Evolutionary conservation across 2,888 invertebrate genomes (phyloP), one percentile per base, ranked within the genome.

Genomic region (Dexiosoma caninum): DNA sequence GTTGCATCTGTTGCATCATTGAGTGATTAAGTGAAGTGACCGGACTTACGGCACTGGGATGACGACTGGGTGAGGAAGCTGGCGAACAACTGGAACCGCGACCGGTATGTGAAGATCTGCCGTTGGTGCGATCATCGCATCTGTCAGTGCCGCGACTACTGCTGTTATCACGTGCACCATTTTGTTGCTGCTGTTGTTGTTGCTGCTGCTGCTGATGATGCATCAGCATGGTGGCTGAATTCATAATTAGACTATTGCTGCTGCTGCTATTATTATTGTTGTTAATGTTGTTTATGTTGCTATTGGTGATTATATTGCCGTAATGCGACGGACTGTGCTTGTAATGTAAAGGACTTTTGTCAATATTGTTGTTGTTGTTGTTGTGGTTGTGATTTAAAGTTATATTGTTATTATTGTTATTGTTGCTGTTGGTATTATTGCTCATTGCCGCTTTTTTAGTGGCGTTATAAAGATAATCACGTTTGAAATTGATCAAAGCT

Each of bases 1-100:
- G 82, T 60, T 92, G 92, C 90, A 93, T 90, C 84, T 89, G 89
- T 53, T 87, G 88, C 88, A 90, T 89, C 89, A 90, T 90, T 23
- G 89, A 87, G 84, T 90, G 90, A 83, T 90, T 90, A 30, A 89
- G 86, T 67, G 87, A 90, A 82, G 90, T 87, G 55, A 90, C 88
- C 42, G 90, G 90, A 84, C 89, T 90, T 30, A 88, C 90, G 78
- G 89, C 91, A 78, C 85, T 88, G 6, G 86, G 86, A 76, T 89
- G 90, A 9, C 89, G 88, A 42, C 86, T 87, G 35, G 89, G 89
- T 40, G 90, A 88, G 51, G 88, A 89, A 81, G 87, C 85, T 46
- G 89, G 89, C n/a, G 90, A 89, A 79, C 89, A 89, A 81, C 90
- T 89, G n/a, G 89, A 89, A 42, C 88, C 89, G 57, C 89, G 89